These are phyloP conservation scores for Azemiops feae DNA, from an alignment of 2,113 vertebrate species.

Conservation along the genomic window DNA sequence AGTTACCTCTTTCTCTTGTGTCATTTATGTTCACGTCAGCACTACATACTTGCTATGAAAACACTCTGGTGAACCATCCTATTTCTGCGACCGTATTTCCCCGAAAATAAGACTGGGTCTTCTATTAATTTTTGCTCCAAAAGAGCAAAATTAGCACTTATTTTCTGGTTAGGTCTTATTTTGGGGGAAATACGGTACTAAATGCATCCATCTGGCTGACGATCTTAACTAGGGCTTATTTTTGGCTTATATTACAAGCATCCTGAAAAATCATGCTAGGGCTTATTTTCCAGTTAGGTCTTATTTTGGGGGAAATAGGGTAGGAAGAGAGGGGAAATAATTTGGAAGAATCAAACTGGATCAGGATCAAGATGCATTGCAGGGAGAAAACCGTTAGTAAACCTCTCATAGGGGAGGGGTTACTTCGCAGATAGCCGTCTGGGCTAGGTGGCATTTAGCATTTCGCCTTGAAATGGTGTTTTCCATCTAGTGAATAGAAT, in stretches of 20 bases:
- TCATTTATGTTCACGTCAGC: background rate
- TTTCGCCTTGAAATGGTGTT: background rate
- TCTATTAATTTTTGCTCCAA: too few species aligned
- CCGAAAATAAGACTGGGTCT: too few species aligned
- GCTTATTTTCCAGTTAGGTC: too few species aligned
- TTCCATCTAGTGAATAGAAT: background rate
- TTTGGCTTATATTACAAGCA: too few species aligned
- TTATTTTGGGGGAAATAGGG: background rate
- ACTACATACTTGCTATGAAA: background rate
- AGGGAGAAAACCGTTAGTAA: background rate
- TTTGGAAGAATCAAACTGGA: background rate
- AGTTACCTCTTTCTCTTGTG: background rate
- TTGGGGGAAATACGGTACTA: too few species aligned
- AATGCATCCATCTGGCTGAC: too few species aligned
- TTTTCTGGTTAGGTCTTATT: too few species aligned
- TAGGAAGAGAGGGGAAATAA: background rate
- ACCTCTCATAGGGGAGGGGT: background rate
- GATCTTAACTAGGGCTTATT: too few species aligned
- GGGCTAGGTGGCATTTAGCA: background rate
- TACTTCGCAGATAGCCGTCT: background rate
- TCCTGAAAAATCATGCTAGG: too few species aligned
- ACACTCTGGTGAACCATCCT: background rate
- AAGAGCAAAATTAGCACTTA: too few species aligned
- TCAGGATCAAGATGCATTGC: background rate
- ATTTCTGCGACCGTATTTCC: too few species aligned